phyloP scores from a whole-genome alignment of 2,797 vertebrate species.

The Phrynocephalus vlangalii region DNA sequence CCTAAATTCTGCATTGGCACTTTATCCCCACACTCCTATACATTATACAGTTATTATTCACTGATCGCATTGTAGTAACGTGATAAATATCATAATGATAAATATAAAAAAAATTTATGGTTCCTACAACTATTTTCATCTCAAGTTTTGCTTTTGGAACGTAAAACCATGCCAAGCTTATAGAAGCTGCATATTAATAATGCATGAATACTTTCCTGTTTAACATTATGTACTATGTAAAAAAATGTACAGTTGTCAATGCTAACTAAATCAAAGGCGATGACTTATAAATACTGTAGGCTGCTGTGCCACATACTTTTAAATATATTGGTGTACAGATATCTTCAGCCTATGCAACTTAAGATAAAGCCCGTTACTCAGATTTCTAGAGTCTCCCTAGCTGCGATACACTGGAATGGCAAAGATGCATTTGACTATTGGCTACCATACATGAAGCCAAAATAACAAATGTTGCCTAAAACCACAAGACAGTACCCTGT shows the following conservation, averaged over 20 bases:
- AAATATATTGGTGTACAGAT: conserved; percentile 66
- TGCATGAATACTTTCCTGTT: conserved; percentile 80
- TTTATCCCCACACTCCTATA: conserved; percentile 51
- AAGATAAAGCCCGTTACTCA: conserved; percentile 55
- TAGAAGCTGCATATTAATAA: conserved; percentile 76
- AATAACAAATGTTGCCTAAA: conserved; percentile 7
- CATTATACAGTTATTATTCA: conserved; percentile 58
- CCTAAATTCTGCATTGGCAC: neutral
- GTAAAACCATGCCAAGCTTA: conserved; percentile 68
- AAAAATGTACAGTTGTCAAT: conserved; percentile 84
- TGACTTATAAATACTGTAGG: conserved; percentile 79
- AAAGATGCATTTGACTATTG: conserved; percentile 49
- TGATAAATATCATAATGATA: conserved; percentile 51
- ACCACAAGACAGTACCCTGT: neutral
- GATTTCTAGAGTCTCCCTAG: conserved; percentile 34
- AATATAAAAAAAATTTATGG: neutral
- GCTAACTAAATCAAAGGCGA: conserved; percentile 75
- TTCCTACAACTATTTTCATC: conserved; percentile 57
- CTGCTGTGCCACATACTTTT: conserved; percentile 67
- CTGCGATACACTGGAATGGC: conserved; percentile 39
- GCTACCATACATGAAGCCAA: neutral
- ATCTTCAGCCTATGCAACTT: conserved; percentile 76
- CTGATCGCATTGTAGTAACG: conserved; percentile 45
- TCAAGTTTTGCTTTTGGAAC: conserved; percentile 65
- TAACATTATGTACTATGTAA: conserved; percentile 82